Percentiles rank a stretch among this genome's conserved stretches.
Evolutionary conservation across 1,140 invertebrate genomes (phyloP).

Genomic region (Cotesia vestalis): DNA sequence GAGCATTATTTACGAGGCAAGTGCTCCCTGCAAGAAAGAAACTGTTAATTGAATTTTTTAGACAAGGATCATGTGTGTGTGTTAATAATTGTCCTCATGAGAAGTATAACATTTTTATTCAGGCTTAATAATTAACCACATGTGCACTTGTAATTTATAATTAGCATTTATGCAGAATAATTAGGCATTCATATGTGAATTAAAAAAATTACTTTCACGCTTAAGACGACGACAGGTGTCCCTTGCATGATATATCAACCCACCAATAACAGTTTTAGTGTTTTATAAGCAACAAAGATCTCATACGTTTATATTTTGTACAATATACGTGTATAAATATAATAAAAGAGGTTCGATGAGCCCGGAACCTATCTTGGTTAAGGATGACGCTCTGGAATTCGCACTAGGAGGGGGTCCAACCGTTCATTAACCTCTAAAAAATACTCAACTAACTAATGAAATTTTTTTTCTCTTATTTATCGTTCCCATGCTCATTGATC

Average conservation of each 20-base stretch:
- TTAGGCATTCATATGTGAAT: neutral
- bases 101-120: constrained; percentile 19
- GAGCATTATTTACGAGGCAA: constrained; percentile 47
- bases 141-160: too few species aligned
- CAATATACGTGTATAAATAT: too few species aligned
- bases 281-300: neutral
- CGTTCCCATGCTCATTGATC: neutral
- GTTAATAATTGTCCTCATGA: neutral
- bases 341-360: constrained; percentile 8
- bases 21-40: constrained; percentile 26
- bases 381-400: constrained; percentile 13
- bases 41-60: constrained; percentile 43
- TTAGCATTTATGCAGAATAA: constrained; percentile 10
- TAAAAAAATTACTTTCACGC: constrained; percentile 8
- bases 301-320: neutral
- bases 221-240: neutral
- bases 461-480: neutral
- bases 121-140: neutral
- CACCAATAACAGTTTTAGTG: neutral
- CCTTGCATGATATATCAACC: neutral
- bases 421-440: constrained; percentile 11
- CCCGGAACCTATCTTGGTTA: constrained; percentile 5
- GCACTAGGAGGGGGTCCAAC: constrained; percentile 9
- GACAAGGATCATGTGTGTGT: neutral
- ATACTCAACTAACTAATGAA: constrained; percentile 17